These are phyloP conservation scores for Pangasius mekongensis DNA, from an alignment of 2,797 vertebrate genomes.

Conservation along the genomic window DNA sequence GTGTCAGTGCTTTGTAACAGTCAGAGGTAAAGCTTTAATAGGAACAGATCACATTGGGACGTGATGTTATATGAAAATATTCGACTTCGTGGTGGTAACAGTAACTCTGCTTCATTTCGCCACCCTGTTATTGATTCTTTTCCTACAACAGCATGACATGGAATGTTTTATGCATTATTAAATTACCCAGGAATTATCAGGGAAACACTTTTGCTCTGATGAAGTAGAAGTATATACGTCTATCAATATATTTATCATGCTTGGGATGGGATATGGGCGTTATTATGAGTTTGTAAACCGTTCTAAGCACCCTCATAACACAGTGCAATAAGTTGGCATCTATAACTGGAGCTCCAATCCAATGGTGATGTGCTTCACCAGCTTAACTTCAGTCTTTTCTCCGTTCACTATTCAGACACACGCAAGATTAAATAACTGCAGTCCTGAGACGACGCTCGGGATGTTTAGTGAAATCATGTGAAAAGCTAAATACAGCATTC, in stretches of 20 bases:
- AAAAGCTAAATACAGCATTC: constrained; percentile 77
- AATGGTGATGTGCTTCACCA: background rate
- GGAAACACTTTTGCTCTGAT: background rate
- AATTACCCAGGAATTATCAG: background rate
- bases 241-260: background rate
- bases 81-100: too few relatives aligned
- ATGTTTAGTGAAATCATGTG: constrained; percentile 69
- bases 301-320: background rate
- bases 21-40: too few relatives aligned
- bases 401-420: background rate
- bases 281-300: background rate
- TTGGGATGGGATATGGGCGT: background rate
- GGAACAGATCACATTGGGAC: too few relatives aligned
- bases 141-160: background rate
- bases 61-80: too few relatives aligned
- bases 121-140: background rate
- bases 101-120: too few relatives aligned
- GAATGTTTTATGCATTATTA: background rate
- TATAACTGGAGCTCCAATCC: background rate
- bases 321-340: background rate
- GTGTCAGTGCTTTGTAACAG: too few relatives aligned
- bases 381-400: background rate
- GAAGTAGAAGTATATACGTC: background rate
- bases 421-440: background rate
- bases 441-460: background rate